Evolutionary conservation across 2,113 vertebrate genomes (phyloP).

Genomic region (Ovis canadensis): DNA sequence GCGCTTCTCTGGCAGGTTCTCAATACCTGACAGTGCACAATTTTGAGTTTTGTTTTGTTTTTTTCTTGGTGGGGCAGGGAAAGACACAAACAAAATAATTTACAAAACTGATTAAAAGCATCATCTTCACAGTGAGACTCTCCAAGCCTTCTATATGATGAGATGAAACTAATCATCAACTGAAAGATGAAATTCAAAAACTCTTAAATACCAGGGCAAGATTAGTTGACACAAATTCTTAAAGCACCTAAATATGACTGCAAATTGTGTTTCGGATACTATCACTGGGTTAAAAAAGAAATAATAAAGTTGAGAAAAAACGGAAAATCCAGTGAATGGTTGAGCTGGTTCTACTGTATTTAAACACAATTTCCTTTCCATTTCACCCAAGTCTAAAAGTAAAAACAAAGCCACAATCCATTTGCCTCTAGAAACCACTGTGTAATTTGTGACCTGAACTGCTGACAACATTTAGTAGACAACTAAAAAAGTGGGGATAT

Average conservation of each 20-base stretch:
- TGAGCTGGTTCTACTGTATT: neutral
- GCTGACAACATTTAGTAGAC: conserved; percentile 14
- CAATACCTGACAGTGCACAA: neutral
- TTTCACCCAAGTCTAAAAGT: conserved; percentile 48
- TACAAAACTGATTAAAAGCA: neutral
- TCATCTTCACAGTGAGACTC: neutral
- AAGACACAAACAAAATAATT: neutral
- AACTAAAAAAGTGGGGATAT: neutral
- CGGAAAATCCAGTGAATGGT: conserved; percentile 14
- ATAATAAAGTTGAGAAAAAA: conserved; percentile 4
- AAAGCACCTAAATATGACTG: neutral
- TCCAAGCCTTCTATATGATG: neutral
- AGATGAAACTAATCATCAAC: neutral
- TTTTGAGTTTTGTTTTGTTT: neutral
- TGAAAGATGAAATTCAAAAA: neutral
- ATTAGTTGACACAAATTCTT: neutral
- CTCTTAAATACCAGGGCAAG: neutral
- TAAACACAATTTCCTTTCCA: conserved; percentile 53
- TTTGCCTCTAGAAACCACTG: conserved; percentile 45
- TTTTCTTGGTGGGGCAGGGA: neutral
- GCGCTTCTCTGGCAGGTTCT: neutral
- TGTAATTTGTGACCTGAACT: conserved; percentile 36
- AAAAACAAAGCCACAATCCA: conserved; percentile 55
- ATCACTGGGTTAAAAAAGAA: neutral
- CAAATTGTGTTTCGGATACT: neutral